These are phyloP conservation scores for Pseudomyrmex concolor DNA, from an alignment of 1,140 invertebrate species.

Conservation along the genomic window DNA sequence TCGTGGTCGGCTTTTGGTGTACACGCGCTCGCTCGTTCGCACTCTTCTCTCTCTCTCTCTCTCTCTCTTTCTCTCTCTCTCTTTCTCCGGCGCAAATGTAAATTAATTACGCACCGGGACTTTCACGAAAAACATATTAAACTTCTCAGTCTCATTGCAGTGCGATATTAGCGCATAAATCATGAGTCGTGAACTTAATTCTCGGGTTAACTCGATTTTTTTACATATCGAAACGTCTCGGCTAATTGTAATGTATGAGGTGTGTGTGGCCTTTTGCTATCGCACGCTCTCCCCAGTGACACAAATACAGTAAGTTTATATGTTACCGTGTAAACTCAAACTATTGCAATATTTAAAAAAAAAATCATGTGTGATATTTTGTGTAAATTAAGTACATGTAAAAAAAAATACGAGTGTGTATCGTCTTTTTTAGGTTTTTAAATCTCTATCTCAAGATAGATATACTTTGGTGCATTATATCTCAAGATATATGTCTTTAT, in stretches of 20 bases:
- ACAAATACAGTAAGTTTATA: neutral
- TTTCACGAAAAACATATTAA: constrained; percentile 79
- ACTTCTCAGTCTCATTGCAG: constrained; percentile 73
- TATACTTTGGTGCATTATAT: no score
- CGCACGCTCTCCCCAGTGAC: neutral
- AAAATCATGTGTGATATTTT: no score
- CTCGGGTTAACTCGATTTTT: constrained; percentile 35
- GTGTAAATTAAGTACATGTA: no score
- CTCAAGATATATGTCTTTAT: no score
- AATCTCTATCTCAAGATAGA: no score
- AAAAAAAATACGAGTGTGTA: no score
- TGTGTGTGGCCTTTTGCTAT: neutral
- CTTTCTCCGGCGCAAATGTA: constrained; percentile 75
- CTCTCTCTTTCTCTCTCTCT: constrained; percentile 30
- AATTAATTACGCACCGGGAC: constrained; percentile 78
- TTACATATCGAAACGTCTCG: constrained; percentile 32
- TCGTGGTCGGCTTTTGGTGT: constrained; percentile 60
- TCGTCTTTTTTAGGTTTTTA: no score
- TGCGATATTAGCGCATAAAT: constrained; percentile 80
- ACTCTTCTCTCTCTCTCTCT: constrained; percentile 54
- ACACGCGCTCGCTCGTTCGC: constrained; percentile 50
- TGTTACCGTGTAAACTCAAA: neutral
- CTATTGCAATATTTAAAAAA: neutral
- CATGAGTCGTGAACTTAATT: constrained; percentile 71
- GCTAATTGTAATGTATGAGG: constrained; percentile 42